Evolutionary conservation across 2,797 vertebrate genomes (phyloP), one percentile per base, ranked within the genome.

Genomic region (Salarias fasciatus): DNA sequence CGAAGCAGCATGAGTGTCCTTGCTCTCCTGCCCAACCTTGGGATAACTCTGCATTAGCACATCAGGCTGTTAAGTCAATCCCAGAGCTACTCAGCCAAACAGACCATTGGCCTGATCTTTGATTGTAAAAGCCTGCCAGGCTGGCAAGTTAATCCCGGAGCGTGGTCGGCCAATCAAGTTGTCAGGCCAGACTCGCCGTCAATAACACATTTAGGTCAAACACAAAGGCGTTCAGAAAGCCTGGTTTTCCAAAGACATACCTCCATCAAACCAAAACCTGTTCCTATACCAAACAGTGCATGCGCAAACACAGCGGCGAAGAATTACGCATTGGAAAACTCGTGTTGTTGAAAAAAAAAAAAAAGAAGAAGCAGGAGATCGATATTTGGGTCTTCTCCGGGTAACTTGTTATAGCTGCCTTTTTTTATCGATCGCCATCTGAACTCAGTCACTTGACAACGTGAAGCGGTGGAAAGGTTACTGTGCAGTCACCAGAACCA

Each of bases 401-500:
- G 63, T 72, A 79, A 77, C 77, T 85, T 77, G 59, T 72, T 79
- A 65, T 45, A 13, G 67, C 70, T 72, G 73, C 61, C 68, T 64
- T 78, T 58, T 24, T 69, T 56, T 80, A 88, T 90, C 55, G 88
- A 91, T 89, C 2, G 54, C n/a, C 43, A 63, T 76, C 67, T 69
- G 72, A 84, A 78, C 76, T 79, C 55, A 63, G 67, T 74, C 80
- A 79, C 80, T 82, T 74, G 74, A 86, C 79, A 79, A 82, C 24
- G 56, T 65, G 75, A 82, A 75, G 79, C 71, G 57, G 69, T 30
- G 47, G 71, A 82, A 80, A 86, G 88, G 89, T 87, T 87, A 89
- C 67, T 84, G 86, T 84, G 88, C 85, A 89, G 87, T 84, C 84
- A 85, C 82, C 83, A 80, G 81, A 90, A 88, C 88, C 89, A 85